Conservation (phyloP, 2,888 invertebrate genomes). For the Trachelus stipa region DNA sequence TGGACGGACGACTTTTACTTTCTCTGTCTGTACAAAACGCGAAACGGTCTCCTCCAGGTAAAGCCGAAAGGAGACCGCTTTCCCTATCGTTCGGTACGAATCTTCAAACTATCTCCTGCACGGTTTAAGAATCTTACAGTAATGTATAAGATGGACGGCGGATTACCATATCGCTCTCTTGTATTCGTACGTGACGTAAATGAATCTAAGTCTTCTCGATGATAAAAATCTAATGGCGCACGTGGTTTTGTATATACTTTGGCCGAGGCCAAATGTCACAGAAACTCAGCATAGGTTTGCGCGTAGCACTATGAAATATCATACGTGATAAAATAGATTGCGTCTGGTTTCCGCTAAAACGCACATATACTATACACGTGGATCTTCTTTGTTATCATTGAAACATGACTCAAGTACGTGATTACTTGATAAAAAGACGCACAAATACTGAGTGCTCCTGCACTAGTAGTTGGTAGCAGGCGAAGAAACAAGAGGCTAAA, state of each 20-base stretch:
- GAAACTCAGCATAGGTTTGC: not conserved
- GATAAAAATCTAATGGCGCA: not conserved
- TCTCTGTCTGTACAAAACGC: constrained; percentile 43
- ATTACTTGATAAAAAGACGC: not conserved
- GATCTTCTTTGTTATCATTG: not conserved
- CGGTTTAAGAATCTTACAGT: not conserved
- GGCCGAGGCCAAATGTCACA: not conserved
- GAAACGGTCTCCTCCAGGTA: constrained; percentile 25
- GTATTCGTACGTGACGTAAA: not conserved
- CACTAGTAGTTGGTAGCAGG: not conserved
- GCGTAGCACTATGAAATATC: not conserved
- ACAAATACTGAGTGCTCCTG: not conserved
- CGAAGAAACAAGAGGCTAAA: not conserved
- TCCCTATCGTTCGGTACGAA: constrained; percentile 38
- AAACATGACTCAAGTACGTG: not conserved
- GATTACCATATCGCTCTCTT: not conserved
- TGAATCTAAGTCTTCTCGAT: not conserved
- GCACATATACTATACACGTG: not conserved
- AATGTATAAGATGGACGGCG: not conserved
- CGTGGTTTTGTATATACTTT: not conserved
- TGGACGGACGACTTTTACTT: constrained; percentile 54
- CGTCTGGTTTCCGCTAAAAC: not conserved
- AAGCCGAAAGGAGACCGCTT: constrained; percentile 37
- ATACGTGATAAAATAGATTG: not conserved
- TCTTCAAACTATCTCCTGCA: constrained; percentile 11